These are phyloP conservation scores for Chlamydotis undulata DNA, from an alignment of 2,113 vertebrate genomes.

Conservation along the genomic window DNA sequence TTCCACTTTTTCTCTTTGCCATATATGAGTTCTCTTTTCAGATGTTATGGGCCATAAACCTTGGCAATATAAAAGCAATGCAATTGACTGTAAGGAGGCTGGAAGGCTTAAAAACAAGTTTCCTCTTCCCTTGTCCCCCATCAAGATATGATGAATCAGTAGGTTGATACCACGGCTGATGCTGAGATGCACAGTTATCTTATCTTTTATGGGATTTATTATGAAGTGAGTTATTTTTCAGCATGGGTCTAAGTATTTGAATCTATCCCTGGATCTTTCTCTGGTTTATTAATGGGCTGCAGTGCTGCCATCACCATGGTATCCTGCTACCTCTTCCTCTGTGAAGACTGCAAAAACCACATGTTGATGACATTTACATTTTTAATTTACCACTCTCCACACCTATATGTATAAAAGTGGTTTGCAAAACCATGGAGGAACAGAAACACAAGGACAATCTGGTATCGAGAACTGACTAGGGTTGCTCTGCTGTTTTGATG, in stretches of 20 bases:
- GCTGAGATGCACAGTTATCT: background rate
- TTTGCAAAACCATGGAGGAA: background rate
- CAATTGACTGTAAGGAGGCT: background rate
- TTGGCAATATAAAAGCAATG: background rate
- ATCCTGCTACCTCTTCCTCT: slow-evolving; percentile 32
- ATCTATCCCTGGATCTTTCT: background rate
- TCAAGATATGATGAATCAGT: background rate
- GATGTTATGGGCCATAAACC: background rate
- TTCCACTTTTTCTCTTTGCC: background rate
- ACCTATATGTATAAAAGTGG: background rate
- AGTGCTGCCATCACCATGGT: slow-evolving; percentile 50
- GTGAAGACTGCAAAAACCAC: background rate
- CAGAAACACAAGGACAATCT: background rate
- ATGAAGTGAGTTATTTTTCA: slow-evolving; percentile 1
- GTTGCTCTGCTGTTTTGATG: background rate
- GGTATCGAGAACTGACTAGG: background rate
- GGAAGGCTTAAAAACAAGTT: background rate
- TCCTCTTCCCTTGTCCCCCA: background rate
- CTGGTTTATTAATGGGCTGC: slow-evolving; percentile 48
- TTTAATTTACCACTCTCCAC: slow-evolving; percentile 26
- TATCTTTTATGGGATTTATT: background rate
- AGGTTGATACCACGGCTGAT: background rate
- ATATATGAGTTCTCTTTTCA: background rate
- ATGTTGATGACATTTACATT: slow-evolving; percentile 50
- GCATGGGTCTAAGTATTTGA: background rate